Conservation (phyloP, 2,113 vertebrate species). For the Plectropomus leopardus region DNA sequence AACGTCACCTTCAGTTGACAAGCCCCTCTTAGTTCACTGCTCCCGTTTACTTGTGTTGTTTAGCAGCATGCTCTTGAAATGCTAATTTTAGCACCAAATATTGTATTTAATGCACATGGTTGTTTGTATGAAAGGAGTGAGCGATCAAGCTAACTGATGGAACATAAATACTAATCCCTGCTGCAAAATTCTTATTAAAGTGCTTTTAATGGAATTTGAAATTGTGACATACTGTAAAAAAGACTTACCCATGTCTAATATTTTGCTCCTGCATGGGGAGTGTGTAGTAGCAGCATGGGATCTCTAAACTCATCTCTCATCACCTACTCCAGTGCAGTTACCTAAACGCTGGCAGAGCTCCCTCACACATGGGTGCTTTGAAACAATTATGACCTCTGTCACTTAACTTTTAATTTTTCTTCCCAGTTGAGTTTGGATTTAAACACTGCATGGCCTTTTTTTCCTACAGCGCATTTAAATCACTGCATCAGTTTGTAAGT, state of each 20-base stretch:
- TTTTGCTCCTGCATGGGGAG: constrained; percentile 57
- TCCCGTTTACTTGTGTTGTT: constrained; percentile 50
- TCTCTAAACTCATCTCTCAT: constrained; percentile 27
- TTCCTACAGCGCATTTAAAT: background rate
- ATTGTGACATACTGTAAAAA: constrained; percentile 27
- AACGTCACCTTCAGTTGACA: constrained; percentile 6
- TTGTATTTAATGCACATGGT: constrained; percentile 32
- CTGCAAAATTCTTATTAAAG: background rate
- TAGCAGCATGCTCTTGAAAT: constrained; percentile 68
- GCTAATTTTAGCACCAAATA: constrained; percentile 44
- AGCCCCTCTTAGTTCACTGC: constrained; percentile 37
- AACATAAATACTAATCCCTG: constrained; percentile 18
- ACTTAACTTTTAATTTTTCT: constrained; percentile 30
- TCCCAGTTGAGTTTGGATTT: constrained; percentile 64
- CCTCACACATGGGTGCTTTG: constrained; percentile 22
- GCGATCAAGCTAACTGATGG: constrained; percentile 28
- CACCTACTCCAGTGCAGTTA: constrained; percentile 42
- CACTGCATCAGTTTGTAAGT: background rate
- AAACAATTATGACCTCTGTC: constrained; percentile 35
- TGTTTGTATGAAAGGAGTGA: constrained; percentile 40
- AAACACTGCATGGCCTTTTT: constrained; percentile 78
- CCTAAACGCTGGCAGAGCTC: constrained; percentile 34
- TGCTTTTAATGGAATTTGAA: background rate
- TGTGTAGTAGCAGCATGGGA: constrained; percentile 34
- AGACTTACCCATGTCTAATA: constrained; percentile 10